phyloP scores from a whole-genome alignment of 2,888 invertebrate species.

The Cartodere bifasciata region DNA sequence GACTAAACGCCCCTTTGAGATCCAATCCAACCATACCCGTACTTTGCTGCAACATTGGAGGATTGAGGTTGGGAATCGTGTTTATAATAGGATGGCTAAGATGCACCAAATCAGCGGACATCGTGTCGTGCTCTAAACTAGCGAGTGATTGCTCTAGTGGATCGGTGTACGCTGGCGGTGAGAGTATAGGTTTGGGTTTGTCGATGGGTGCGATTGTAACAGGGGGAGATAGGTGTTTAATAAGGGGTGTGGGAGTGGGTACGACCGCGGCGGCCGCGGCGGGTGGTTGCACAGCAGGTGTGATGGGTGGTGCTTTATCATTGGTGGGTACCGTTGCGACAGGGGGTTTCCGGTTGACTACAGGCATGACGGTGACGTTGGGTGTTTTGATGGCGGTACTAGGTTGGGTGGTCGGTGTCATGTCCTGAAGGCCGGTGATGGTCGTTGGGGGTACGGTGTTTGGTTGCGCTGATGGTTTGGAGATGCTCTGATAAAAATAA shows the following conservation, averaged over 20 bases:
- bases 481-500: conserved; percentile 20
- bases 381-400: conserved; percentile 28
- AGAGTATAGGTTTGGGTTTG: conserved; percentile 29
- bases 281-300: conserved; percentile 19
- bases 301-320: conserved; percentile 10
- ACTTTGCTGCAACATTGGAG: conserved; percentile 24
- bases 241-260: conserved; percentile 24
- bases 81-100: conserved; percentile 22
- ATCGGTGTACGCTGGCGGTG: conserved; percentile 43
- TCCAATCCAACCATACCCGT: conserved; percentile 25
- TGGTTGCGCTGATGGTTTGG: conserved; percentile 21
- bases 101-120: conserved; percentile 19
- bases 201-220: too few species aligned
- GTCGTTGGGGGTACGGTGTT: conserved; percentile 21
- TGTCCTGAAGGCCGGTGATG: conserved; percentile 18
- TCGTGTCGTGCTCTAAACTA: conserved; percentile 47
- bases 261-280: conserved; percentile 30
- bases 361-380: conserved; percentile 13
- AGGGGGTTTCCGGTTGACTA: conserved; percentile 21
- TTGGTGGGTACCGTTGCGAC: conserved; percentile 22
- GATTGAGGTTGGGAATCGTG: conserved; percentile 21
- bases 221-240: too few species aligned
- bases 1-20: conserved; percentile 23
- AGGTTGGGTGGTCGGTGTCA: conserved; percentile 17
- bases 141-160: conserved; percentile 60